These are phyloP conservation scores for Turdus rufiventris DNA, from an alignment of 2,113 vertebrate genomes.

Conservation along the genomic window DNA sequence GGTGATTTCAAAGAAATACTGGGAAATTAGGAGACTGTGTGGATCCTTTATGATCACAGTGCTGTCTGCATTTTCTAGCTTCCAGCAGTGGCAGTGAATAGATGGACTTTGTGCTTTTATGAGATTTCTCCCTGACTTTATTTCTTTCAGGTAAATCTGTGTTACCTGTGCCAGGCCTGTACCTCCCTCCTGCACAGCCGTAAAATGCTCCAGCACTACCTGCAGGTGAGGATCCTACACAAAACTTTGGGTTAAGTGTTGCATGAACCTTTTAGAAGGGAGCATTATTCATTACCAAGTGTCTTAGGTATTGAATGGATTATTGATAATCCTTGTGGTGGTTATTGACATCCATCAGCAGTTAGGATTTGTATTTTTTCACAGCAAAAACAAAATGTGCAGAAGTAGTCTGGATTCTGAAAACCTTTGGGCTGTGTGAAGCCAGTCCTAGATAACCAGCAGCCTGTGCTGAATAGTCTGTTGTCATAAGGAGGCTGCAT, in stretches of 20 bases:
- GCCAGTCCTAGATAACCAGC: neutral
- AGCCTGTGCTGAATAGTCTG: neutral
- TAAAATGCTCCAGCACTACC: conserved; percentile 97
- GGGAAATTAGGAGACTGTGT: neutral
- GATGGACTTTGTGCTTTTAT: neutral
- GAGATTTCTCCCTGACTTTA: neutral
- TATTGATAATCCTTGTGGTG: neutral
- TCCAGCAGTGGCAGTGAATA: neutral
- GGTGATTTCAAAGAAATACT: neutral
- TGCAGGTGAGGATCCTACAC: conserved; percentile 80
- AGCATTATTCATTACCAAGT: neutral
- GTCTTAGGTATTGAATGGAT: neutral
- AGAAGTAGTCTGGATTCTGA: neutral
- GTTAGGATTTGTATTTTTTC: neutral
- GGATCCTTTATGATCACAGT: neutral
- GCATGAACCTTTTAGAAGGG: neutral
- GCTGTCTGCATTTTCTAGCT: neutral
- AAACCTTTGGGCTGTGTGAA: neutral
- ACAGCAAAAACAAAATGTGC: neutral
- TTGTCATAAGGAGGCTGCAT: neutral
- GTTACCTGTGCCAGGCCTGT: conserved; percentile 96
- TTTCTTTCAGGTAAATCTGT: conserved; percentile 88
- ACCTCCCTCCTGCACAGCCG: conserved; percentile 95
- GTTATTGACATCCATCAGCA: neutral
- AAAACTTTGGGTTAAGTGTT: neutral